phyloP scores from a whole-genome alignment of 1,140 invertebrate genomes.

The Calephelis nemesis region DNA sequence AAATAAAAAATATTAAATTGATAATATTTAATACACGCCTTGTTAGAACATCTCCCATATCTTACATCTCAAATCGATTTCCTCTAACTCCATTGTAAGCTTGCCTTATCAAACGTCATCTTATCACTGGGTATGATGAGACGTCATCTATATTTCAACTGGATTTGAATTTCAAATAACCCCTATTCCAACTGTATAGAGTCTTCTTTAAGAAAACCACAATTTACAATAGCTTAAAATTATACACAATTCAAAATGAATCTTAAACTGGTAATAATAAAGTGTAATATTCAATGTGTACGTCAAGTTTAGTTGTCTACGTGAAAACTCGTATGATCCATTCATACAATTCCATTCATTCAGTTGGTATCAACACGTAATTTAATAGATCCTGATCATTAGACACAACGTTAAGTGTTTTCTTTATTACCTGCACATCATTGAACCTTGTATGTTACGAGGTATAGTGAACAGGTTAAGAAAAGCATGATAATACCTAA shows the following conservation, averaged over 20 bases:
- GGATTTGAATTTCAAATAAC: constrained; percentile 14
- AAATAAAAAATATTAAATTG: background rate
- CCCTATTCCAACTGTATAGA: background rate
- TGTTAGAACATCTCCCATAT: constrained; percentile 31
- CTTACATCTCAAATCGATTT: constrained; percentile 53
- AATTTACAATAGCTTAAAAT: background rate
- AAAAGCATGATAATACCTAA: too few relatives aligned
- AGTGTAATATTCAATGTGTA: background rate
- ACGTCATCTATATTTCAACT: constrained; percentile 41
- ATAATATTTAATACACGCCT: background rate
- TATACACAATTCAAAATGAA: background rate
- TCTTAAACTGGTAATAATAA: background rate
- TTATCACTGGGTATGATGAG: constrained; percentile 54
- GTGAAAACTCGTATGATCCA: constrained; percentile 11
- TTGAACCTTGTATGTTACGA: background rate
- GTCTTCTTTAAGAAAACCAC: background rate
- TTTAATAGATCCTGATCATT: constrained; percentile 16
- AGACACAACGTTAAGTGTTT: constrained; percentile 4
- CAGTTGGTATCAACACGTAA: constrained; percentile 15
- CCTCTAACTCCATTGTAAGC: constrained; percentile 51
- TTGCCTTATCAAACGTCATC: constrained; percentile 60
- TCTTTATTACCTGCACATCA: background rate
- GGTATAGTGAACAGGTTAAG: too few relatives aligned
- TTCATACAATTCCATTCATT: constrained; percentile 13
- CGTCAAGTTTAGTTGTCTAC: background rate